Conservation (phyloP, 2,113 vertebrate species). For the Tyto alba region DNA sequence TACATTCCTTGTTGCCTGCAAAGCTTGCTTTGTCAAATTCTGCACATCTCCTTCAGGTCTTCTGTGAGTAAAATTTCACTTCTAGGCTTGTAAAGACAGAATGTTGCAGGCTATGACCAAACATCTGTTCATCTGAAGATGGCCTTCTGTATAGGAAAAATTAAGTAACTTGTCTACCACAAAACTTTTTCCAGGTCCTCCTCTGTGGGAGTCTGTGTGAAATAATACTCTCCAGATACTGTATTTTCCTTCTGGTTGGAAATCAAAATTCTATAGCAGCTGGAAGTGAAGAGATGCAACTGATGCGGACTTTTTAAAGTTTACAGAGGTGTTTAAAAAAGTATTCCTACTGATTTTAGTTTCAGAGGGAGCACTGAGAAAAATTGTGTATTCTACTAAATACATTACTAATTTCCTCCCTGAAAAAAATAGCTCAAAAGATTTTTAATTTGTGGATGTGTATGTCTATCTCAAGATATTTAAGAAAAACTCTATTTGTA, state of each 20-base stretch:
- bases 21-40: not conserved
- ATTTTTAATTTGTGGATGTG: not conserved
- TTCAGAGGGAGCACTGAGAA: not conserved
- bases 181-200: not conserved
- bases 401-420: not conserved
- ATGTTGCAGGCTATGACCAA: not conserved
- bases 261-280: not conserved
- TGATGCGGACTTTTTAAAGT: not conserved
- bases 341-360: not conserved
- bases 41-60: not conserved
- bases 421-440: not conserved
- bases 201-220: not conserved
- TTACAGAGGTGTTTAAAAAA: not conserved
- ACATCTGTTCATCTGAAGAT: not conserved
- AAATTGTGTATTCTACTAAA: not conserved
- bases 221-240: not conserved
- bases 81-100: not conserved
- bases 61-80: not conserved
- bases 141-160: not conserved
- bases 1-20: not conserved
- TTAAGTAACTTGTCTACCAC: not conserved
- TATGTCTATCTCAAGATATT: not conserved
- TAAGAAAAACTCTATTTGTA: not conserved
- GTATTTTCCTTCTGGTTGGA: not conserved
- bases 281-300: not conserved